phyloP scores from a whole-genome alignment of 2,797 vertebrate species.

The Alcedo atthis region DNA sequence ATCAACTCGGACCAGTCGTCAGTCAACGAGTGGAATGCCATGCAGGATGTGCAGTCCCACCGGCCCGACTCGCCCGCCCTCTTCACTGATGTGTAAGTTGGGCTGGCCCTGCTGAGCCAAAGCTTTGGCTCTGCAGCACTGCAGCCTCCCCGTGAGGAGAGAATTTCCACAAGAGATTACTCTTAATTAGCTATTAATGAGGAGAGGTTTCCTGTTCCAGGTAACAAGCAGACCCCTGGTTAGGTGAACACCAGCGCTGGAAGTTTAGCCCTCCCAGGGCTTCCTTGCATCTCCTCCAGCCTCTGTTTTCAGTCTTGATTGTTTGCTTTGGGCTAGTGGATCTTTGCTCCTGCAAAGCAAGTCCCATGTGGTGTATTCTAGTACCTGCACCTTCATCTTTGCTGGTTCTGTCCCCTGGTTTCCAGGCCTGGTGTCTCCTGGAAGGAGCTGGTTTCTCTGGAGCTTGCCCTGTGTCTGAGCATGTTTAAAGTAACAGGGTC shows the following conservation, averaged over 20 bases:
- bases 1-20: conserved; percentile 93
- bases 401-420: background rate
- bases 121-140: background rate
- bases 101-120: background rate
- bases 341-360: background rate
- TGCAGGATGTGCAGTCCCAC: conserved; percentile 97
- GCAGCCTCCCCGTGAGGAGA: background rate
- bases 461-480: background rate
- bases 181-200: background rate
- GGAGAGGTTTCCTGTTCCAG: background rate
- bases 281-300: background rate
- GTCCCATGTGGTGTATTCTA: background rate
- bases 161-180: background rate
- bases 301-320: background rate
- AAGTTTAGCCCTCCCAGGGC: background rate
- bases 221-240: background rate
- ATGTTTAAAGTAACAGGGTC: background rate
- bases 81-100: conserved; percentile 94
- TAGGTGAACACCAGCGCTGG: background rate
- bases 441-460: background rate
- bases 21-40: conserved; percentile 98
- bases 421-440: background rate
- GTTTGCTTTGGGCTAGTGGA: background rate
- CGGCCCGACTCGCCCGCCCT: conserved; percentile 93
- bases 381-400: background rate